A percentile compares a stretch with the other conserved stretches of the same genome.
These are phyloP conservation scores for Ariolimax columbianus DNA, from an alignment of 2,888 invertebrate genomes.

Conservation along the genomic window DNA sequence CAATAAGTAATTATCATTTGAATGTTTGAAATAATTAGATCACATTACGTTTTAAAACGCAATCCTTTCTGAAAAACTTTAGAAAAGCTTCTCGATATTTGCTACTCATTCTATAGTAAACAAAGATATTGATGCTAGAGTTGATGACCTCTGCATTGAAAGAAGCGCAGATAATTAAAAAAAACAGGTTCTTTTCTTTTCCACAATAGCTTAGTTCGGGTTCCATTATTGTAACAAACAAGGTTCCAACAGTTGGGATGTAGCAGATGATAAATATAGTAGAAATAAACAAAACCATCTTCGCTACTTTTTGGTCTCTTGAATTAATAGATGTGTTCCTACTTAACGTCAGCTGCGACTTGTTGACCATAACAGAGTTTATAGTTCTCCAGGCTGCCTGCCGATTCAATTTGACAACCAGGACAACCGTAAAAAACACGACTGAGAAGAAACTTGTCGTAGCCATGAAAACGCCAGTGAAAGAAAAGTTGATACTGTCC, in stretches of 20 bases:
- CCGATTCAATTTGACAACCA: constrained; percentile 16
- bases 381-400: constrained; percentile 2
- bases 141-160: constrained; percentile 24
- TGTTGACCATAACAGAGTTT: background rate
- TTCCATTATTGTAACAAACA: background rate
- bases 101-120: constrained; percentile 27
- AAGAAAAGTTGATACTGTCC: background rate
- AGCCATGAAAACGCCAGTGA: constrained; percentile 23
- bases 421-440: background rate
- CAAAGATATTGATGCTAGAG: constrained; percentile 19
- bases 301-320: background rate
- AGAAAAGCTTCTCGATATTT: constrained; percentile 23
- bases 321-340: background rate
- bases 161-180: background rate
- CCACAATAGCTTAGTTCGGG: constrained; percentile 23
- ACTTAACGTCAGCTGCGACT: background rate
- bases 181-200: background rate
- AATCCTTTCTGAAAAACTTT: background rate
- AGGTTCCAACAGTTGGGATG: constrained; percentile 16
- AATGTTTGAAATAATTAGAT: too few species aligned
- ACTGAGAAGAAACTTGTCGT: constrained; percentile 6
- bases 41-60: too few species aligned
- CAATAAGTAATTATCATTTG: too few species aligned
- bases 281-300: constrained; percentile 12
- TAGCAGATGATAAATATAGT: constrained; percentile 22